phyloP scores from a whole-genome alignment of 2,797 vertebrate species.

The Champsocephalus esox region DNA sequence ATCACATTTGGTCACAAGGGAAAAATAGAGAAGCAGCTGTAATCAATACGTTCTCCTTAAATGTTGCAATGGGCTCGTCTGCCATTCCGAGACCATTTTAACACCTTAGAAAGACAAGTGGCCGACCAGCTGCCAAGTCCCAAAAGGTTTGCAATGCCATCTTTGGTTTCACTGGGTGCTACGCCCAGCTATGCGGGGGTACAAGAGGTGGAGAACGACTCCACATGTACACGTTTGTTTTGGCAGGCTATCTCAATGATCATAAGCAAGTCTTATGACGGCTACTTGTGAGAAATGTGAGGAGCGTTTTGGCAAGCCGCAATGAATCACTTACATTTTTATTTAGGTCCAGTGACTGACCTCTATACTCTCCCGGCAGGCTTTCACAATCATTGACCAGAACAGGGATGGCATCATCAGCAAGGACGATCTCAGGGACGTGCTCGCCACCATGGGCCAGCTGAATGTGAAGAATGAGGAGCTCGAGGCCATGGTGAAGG shows the following conservation, averaged over 20 bases:
- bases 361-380: constrained; percentile 70
- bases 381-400: constrained; percentile 97
- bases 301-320: background rate
- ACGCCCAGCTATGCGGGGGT: constrained; percentile 40
- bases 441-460: constrained; percentile 93
- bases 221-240: constrained; percentile 62
- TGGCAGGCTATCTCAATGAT: constrained; percentile 43
- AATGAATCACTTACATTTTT: background rate
- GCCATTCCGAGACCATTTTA: constrained; percentile 83
- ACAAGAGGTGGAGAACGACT: constrained; percentile 54
- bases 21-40: constrained; percentile 63
- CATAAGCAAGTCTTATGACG: constrained; percentile 46
- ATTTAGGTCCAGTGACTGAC: background rate
- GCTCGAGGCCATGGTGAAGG: constrained; percentile 95
- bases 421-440: constrained; percentile 94
- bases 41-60: constrained; percentile 81
- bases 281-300: constrained; percentile 43
- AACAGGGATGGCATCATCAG: constrained; percentile 97
- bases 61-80: constrained; percentile 82
- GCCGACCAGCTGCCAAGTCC: constrained; percentile 83
- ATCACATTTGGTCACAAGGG: constrained; percentile 66
- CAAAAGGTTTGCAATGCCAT: constrained; percentile 67
- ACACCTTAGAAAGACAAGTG: constrained; percentile 85
- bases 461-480: constrained; percentile 95
- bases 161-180: constrained; percentile 78